Conservation (phyloP, 2,888 invertebrate species). For the Cactoblastis cactorum region DNA sequence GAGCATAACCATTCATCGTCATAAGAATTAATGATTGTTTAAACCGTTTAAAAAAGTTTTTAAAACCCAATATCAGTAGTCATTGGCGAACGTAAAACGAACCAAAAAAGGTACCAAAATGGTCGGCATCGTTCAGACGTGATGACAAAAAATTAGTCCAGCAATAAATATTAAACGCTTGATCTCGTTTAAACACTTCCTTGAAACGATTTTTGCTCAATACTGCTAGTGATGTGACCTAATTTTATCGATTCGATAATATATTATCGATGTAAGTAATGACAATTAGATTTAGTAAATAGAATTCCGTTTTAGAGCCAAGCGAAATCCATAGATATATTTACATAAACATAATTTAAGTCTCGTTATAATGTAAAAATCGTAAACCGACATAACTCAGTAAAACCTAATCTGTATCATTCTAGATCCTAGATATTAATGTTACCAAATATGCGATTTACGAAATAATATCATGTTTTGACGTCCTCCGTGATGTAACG, state of each 20-base stretch:
- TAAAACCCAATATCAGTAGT: background rate
- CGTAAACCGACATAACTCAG: no score
- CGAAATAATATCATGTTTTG: no score
- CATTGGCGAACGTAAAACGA: background rate
- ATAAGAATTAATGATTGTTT: constrained; percentile 1
- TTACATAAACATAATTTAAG: no score
- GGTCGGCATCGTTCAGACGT: constrained; percentile 5
- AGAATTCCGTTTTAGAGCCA: no score
- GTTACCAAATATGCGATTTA: no score
- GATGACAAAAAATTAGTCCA: constrained; percentile 13
- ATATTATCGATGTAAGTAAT: background rate
- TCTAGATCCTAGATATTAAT: no score
- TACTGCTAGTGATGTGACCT: constrained; percentile 7
- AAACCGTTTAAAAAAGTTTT: constrained; percentile 1
- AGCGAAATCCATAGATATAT: no score
- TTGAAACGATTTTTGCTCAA: constrained; percentile 37
- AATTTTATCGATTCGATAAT: background rate
- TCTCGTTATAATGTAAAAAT: no score
- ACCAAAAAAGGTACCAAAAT: background rate
- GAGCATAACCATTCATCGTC: background rate
- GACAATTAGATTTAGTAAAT: no score
- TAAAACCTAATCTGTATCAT: no score
- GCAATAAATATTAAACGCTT: constrained; percentile 46
- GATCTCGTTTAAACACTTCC: constrained; percentile 50
- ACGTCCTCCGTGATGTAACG: no score